Base-by-base conservation (phyloP, 2,797 vertebrate genomes). In the Mus caroli region DNA sequence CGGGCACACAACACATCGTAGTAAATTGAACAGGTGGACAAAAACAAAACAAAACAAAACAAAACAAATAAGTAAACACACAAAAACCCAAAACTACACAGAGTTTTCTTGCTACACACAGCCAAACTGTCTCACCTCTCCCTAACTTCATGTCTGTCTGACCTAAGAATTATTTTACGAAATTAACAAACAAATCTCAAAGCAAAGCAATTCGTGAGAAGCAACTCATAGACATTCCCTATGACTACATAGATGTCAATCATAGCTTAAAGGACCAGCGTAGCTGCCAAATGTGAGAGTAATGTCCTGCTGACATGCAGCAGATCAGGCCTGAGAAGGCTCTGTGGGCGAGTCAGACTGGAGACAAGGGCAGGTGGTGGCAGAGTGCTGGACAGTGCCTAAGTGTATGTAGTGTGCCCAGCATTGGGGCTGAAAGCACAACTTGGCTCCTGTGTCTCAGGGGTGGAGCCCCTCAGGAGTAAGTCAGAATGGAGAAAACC, bases 91-190 rank as follows among this genome's bases (percentile, higher is more conserved):
- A 67, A 83, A 31, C 31, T 34, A 54, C 13, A 13, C 20, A 9
- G 62, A 62, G 24, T 40, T 54, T 77, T 56, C 54, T 82, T 88
- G 84, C 28, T 58, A 31, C 22, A 64, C 80, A 67, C 40, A 88
- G 92, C 28, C 76, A 73, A 56, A 40, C 37, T 84, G 43, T 92
- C 88, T 71, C 50, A 12, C 37, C 31, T n/a, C 28, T 64, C 60
- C 67, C 31, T 52, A 95, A 92, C 88, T 11, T 43, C 82, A 83
- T 69, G 46, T 90, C 92, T 56, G 15, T 75, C 84, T 90, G 85
- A 94, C 84, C 82, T 93, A 86, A 78, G 96, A 43, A 14, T 69
- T 76, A 87, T 87, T 94, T 88, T 86, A 71, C 95, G 96, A 95
- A 37, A 84, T 52, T 56, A 94, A 90, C 52, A 90, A 93, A 92